Conservation (phyloP, 2,888 invertebrate genomes). For the Oscheius sp. region DNA sequence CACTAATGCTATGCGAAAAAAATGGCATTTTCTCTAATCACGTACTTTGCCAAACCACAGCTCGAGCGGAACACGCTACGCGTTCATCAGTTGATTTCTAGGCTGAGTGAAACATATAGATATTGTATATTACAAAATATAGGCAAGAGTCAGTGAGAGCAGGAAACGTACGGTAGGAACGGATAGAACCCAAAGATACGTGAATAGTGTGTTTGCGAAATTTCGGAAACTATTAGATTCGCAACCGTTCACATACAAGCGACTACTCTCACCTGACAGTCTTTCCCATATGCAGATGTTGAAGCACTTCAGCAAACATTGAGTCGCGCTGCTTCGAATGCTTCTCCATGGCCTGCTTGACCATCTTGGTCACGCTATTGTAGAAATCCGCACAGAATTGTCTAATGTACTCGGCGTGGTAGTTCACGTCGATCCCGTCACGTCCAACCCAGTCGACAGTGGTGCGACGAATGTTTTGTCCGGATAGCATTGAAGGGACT, state of each 20-base stretch:
- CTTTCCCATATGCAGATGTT: conserved; percentile 50
- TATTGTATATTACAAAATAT: too few species aligned
- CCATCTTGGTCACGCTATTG: conserved; percentile 64
- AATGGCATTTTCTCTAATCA: not conserved
- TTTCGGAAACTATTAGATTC: too few species aligned
- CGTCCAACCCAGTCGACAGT: conserved; percentile 94
- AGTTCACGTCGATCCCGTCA: conserved; percentile 77
- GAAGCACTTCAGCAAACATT: conserved; percentile 54
- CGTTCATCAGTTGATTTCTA: too few species aligned
- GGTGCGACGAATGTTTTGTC: conserved; percentile 88
- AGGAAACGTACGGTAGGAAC: too few species aligned
- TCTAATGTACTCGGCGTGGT: conserved; percentile 80
- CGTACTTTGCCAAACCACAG: too few species aligned
- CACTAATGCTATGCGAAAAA: not conserved
- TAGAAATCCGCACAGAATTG: conserved; percentile 69
- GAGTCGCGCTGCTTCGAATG: conserved; percentile 64
- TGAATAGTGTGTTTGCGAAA: too few species aligned
- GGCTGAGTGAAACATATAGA: too few species aligned
- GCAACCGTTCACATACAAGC: too few species aligned
- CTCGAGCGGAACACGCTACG: too few species aligned
- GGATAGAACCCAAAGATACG: too few species aligned
- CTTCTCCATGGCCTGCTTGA: conserved; percentile 62
- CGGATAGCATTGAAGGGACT: conserved; percentile 88
- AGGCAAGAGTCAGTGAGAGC: too few species aligned
- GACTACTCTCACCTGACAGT: conserved; percentile 38